Conservation (phyloP, 2,888 invertebrate genomes). For the Gastrophysa polygoni region DNA sequence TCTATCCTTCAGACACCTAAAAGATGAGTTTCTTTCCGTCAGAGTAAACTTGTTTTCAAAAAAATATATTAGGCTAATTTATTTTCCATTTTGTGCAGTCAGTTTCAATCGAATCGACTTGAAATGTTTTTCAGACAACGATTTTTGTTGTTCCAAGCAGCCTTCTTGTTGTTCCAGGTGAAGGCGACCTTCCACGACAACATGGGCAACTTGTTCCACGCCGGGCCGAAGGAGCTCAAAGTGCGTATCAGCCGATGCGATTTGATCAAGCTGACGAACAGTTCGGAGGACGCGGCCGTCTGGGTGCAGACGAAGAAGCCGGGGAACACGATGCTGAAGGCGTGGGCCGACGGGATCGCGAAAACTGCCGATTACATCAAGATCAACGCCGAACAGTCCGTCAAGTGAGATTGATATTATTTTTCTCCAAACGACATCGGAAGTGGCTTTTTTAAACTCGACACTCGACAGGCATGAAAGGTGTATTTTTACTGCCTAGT, state of each 20-base stretch:
- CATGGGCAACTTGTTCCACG: constrained; percentile 62
- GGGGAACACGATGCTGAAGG: constrained; percentile 62
- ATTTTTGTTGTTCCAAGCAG: no score
- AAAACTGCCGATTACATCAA: constrained; percentile 57
- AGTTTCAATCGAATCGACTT: no score
- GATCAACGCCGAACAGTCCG: constrained; percentile 54
- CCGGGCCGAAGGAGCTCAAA: constrained; percentile 59
- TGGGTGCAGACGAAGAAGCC: constrained; percentile 57
- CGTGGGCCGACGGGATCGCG: constrained; percentile 55
- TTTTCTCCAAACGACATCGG: no score
- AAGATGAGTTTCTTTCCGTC: no score
- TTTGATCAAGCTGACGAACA: constrained; percentile 54
- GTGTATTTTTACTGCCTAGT: no score
- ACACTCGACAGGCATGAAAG: no score
- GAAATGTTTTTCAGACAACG: no score
- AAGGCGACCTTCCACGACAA: constrained; percentile 63
- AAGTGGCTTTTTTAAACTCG: no score
- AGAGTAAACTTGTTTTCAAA: no score
- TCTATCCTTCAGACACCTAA: no score
- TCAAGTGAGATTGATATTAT: constrained; percentile 28
- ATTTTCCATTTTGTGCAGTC: no score
- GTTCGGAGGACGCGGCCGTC: constrained; percentile 60
- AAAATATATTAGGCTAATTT: no score
- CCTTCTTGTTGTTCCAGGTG: constrained; percentile 37
- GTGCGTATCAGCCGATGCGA: constrained; percentile 61